Base-by-base conservation (phyloP, 2,797 vertebrate species). In the Ctenopoma kingsleyae region DNA sequence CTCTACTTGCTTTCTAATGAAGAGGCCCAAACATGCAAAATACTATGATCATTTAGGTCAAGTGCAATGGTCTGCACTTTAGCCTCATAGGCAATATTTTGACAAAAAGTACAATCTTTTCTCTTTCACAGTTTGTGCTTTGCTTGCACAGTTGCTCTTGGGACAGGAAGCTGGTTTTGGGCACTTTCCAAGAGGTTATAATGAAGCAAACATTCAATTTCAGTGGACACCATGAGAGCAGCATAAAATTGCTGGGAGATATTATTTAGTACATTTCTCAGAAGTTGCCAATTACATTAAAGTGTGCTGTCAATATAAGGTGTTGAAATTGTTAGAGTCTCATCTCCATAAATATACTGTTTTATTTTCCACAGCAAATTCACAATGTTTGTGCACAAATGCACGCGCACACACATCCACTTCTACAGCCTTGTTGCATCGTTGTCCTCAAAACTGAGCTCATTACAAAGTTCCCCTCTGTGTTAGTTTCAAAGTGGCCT, bases 271-370 rank as follows among this genome's bases (percentile, higher is more conserved):
- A 71, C 64, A 56, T 74, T 82, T 85, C 68, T 66, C 67, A 64
- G 61, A 81, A 87, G 91, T 82, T 80, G 77, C 80, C 80, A 90
- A 72, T 92, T 87, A 86, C 67, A 84, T 86, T 80, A 86, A 89
- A 84, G 74, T 66, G 82, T 79, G 59, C 67, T 80, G 62, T 87
- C 84, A 84, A 78, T 78, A 67, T 61, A 76, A 69, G 19, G 76
- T 72, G 15, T 66, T 66, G 72, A 71, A 86, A 72, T 78, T 78
- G 56, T 81, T 84, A 54, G 38, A 57, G 69, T 74, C 68, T 75
- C 63, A 57, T 51, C 67, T 78, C 58, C 64, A 83, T 67, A 64
- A 79, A 77, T 68, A 76, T 61, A 72, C 52, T 62, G 16, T 63
- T 57, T 53, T 71, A 61, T 63, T 56, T 58, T 43, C 19, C 8